A percentile compares a stretch with the other conserved stretches of the same genome.
These are phyloP conservation scores for Galaxea fascicularis DNA, from an alignment of 92 coral and sea anemone species.

Conservation along the genomic window DNA sequence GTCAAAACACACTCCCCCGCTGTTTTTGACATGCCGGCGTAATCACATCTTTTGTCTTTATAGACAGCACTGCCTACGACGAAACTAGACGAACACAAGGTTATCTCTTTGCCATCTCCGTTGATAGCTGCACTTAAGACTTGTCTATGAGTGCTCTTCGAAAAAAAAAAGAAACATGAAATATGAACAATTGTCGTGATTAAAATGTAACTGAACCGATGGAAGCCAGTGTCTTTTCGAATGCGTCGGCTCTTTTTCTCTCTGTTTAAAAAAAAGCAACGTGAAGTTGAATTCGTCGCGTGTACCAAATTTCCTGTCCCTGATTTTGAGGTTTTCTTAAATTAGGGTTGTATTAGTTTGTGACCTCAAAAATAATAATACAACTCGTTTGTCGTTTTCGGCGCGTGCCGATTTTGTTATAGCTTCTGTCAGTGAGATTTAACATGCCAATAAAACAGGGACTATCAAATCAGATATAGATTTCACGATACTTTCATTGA, in stretches of 20 bases:
- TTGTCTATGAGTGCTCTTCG: neutral
- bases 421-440: no score
- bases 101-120: neutral
- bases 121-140: neutral
- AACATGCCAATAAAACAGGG: no score
- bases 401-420: no score
- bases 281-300: neutral
- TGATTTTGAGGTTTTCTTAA: neutral
- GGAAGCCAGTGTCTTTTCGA: neutral
- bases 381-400: no score
- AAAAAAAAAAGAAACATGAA: neutral
- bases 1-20: neutral
- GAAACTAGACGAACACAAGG: neutral
- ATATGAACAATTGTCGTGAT: neutral
- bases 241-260: neutral
- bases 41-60: neutral
- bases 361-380: no score
- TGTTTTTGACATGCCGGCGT: slow-evolving; percentile 6
- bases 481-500: no score
- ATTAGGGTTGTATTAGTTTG: no score
- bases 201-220: slow-evolving; percentile 10
- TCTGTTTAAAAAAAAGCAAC: neutral
- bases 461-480: no score
- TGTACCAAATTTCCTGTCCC: neutral
- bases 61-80: neutral